Conservation (phyloP, 2,797 vertebrate genomes). For the Catharus ustulatus region DNA sequence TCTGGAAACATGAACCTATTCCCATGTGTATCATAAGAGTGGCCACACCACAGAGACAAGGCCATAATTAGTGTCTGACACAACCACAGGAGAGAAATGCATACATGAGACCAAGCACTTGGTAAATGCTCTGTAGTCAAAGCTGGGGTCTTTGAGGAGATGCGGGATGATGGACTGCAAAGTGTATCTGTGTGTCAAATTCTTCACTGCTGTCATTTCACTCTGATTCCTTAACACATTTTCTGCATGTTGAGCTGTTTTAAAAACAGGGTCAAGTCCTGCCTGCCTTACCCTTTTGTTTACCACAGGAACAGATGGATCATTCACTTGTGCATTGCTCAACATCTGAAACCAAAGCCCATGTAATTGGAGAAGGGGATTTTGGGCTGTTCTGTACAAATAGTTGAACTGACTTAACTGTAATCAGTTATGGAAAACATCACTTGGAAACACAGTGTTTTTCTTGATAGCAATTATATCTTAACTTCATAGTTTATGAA, state of each 20-base stretch:
- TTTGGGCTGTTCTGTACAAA: not conserved
- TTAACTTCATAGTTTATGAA: not conserved
- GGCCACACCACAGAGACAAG: not conserved
- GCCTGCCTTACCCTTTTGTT: not conserved
- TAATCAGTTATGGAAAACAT: not conserved
- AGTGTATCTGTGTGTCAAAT: not conserved
- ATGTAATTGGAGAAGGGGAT: not conserved
- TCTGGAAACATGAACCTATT: not conserved
- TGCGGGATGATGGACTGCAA: not conserved
- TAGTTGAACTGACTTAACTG: not conserved
- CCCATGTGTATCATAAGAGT: not conserved
- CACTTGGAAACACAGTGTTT: not conserved
- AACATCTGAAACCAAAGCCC: not conserved
- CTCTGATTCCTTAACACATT: not conserved
- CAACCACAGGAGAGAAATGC: not conserved
- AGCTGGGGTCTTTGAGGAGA: not conserved
- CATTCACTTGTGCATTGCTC: not conserved
- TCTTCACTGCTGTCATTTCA: not conserved
- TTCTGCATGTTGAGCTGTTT: not conserved
- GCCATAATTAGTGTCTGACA: not conserved
- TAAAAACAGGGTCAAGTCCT: fast-evolving
- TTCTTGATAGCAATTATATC: not conserved
- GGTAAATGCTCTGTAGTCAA: not conserved
- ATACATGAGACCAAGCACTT: not conserved
- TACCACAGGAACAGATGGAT: not conserved